Evolutionary conservation across 2,113 vertebrate genomes (phyloP).

Genomic region (Pachyramphus minor): DNA sequence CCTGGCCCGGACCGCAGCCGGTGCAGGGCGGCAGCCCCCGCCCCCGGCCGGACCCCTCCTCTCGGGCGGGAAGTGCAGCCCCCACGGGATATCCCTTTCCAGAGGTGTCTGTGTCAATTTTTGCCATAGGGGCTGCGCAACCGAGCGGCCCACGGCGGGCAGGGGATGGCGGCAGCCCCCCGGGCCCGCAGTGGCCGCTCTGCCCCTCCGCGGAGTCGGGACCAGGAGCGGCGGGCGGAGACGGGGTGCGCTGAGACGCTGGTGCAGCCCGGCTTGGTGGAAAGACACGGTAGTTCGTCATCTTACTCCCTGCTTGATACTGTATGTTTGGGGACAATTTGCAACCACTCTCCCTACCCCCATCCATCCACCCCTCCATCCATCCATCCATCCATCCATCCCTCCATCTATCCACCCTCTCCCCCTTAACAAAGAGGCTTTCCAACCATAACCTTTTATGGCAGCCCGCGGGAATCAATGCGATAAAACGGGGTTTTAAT

Average conservation of each 20-base stretch:
- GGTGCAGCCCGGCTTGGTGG: neutral
- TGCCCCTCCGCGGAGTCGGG: neutral
- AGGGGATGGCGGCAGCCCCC: neutral
- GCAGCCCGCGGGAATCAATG: constrained; percentile 59
- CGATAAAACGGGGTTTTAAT: constrained; percentile 71
- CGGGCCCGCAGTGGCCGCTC: neutral
- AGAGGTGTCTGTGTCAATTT: neutral
- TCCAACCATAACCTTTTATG: constrained; percentile 1
- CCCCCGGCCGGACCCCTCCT: neutral
- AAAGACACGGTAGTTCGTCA: neutral
- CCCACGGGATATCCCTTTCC: neutral
- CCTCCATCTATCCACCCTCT: neutral
- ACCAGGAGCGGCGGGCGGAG: neutral
- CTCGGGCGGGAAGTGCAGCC: neutral
- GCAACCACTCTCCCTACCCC: neutral
- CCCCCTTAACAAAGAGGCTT: constrained; percentile 45
- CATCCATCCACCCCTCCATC: neutral
- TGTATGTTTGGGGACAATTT: neutral
- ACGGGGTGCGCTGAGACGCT: neutral
- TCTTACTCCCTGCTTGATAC: neutral
- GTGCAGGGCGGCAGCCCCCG: neutral
- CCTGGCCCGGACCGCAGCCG: neutral
- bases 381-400: neutral
- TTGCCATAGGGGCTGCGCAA: neutral
- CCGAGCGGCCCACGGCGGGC: neutral